Conservation (phyloP, 1,140 invertebrate species). For the Delia radicum region DNA sequence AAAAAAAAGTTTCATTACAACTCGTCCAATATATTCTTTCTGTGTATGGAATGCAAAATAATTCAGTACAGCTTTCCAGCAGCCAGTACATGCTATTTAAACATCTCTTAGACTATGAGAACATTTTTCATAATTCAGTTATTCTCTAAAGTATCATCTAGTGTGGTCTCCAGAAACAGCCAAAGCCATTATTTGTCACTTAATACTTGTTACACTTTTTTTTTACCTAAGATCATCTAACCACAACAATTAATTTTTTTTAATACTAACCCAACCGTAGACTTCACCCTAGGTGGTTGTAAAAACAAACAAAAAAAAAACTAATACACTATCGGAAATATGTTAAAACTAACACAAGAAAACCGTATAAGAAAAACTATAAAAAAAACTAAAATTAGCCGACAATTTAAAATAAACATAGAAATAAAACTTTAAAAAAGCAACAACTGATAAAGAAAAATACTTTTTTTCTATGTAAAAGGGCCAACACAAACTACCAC, state of each 20-base stretch:
- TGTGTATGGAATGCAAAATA: no score
- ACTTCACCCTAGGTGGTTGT: not conserved
- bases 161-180: not conserved
- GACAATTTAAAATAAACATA: conserved; percentile 2
- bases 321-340: not conserved
- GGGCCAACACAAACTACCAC: not conserved
- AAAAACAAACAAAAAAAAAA: no score
- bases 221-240: not conserved
- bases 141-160: not conserved
- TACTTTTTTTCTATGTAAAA: no score
- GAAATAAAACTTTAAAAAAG: not conserved
- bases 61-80: no score
- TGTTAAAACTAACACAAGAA: not conserved
- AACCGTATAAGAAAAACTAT: not conserved
- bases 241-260: not conserved
- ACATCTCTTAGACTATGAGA: no score
- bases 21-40: no score
- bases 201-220: not conserved
- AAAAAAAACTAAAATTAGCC: conserved; percentile 1
- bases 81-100: no score
- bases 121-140: no score
- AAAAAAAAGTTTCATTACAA: no score
- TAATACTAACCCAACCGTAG: not conserved
- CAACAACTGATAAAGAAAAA: not conserved
- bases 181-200: not conserved